A percentile compares a stretch with the other conserved stretches of the same genome.
These are phyloP conservation scores for Myzus persicae DNA, from an alignment of 1,140 invertebrate species.

Conservation along the genomic window DNA sequence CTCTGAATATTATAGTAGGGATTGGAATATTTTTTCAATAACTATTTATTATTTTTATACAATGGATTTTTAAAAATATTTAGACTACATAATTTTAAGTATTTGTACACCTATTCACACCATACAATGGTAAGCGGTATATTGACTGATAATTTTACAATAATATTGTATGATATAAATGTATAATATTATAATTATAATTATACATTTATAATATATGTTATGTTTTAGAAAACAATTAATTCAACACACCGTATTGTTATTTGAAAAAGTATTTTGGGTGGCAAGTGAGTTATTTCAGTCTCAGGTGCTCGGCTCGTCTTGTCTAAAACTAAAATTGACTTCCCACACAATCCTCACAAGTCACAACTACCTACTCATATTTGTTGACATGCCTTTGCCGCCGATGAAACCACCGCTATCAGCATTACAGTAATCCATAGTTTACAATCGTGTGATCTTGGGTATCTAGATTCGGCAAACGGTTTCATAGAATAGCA, in stretches of 20 bases:
- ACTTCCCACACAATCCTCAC: not conserved
- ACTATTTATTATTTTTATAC: not conserved
- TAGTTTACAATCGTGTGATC: not conserved
- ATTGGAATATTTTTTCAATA: not conserved
- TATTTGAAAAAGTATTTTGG: not conserved
- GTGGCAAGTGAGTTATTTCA: not conserved
- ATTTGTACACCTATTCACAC: not conserved
- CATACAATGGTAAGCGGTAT: not conserved
- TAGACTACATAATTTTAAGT: not conserved
- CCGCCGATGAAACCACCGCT: not conserved
- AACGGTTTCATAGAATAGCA: not conserved
- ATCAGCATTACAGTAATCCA: not conserved
- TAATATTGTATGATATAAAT: not conserved
- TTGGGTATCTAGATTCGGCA: not conserved
- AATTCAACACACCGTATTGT: not conserved
- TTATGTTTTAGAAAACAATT: not conserved
- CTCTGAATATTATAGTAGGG: too few species aligned
- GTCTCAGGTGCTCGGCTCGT: not conserved
- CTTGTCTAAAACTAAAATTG: not conserved
- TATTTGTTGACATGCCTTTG: not conserved
- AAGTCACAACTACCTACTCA: too few species aligned
- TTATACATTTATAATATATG: not conserved
- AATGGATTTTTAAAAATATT: not conserved
- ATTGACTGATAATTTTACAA: not conserved
- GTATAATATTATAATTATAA: not conserved